These are phyloP conservation scores for Hippocampus mohnikei DNA, from an alignment of 2,113 vertebrate genomes.

Conservation along the genomic window DNA sequence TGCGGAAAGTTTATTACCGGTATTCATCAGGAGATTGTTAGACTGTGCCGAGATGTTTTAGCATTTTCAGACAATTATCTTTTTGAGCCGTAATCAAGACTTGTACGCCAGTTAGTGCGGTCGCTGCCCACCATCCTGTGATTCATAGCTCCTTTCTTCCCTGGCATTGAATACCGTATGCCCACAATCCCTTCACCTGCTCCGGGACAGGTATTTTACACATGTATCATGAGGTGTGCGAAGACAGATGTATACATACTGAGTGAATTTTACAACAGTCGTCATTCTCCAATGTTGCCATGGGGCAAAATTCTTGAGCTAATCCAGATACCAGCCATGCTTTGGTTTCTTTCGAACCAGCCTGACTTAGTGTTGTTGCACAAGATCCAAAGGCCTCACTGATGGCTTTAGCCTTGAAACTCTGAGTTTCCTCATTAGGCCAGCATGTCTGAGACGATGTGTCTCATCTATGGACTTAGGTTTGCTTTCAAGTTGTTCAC, in stretches of 20 bases:
- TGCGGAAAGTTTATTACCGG: too few relatives aligned
- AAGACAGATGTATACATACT: neutral
- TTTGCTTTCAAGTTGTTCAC: neutral
- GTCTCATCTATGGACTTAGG: neutral
- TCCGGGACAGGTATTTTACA: neutral
- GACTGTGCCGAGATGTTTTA: too few relatives aligned
- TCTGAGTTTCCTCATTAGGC: neutral
- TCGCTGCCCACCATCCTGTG: too few relatives aligned
- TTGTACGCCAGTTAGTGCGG: too few relatives aligned
- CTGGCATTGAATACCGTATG: too few relatives aligned
- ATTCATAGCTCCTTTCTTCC: too few relatives aligned
- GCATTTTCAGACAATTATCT: too few relatives aligned
- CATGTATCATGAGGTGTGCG: neutral
- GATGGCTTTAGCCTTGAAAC: neutral
- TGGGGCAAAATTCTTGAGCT: conserved; percentile 39
- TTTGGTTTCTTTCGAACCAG: conserved; percentile 10
- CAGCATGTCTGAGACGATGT: neutral
- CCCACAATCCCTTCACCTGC: too few relatives aligned
- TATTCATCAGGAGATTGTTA: too few relatives aligned
- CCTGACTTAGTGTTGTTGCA: conserved; percentile 10
- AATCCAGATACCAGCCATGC: conserved; percentile 35
- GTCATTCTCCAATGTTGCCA: conserved; percentile 13
- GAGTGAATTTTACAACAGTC: conserved; percentile 6
- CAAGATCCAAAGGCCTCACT: conserved; percentile 1
- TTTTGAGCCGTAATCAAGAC: too few relatives aligned